Conservation (phyloP, 2,888 invertebrate genomes). For the Andrena haemorrhoa region DNA sequence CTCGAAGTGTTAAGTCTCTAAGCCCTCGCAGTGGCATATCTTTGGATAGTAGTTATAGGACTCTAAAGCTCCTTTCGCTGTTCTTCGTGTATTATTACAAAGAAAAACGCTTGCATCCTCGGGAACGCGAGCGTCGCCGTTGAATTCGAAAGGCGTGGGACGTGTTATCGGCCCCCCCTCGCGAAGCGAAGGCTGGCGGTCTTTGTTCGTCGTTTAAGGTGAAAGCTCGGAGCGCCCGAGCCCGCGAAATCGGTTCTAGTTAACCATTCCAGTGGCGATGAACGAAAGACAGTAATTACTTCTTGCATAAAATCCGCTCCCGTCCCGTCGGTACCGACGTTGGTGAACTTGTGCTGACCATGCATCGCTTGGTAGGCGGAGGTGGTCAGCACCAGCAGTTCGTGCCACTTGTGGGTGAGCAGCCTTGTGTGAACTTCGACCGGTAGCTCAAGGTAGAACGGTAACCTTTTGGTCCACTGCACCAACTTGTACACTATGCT, state of each 20-base stretch:
- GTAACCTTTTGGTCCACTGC: conserved; percentile 99
- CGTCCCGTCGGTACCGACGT: conserved; percentile 84
- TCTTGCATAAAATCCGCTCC: conserved; percentile 95
- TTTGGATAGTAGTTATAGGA: too few relatives aligned
- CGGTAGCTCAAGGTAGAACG: conserved; percentile 98
- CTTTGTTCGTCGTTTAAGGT: conserved; percentile 13
- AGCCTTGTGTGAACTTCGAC: conserved; percentile 98
- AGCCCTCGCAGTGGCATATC: too few relatives aligned
- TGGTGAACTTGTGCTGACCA: conserved; percentile 86
- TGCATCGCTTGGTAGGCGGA: conserved; percentile 97
- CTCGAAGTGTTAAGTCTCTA: too few relatives aligned
- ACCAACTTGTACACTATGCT: conserved; percentile 99
- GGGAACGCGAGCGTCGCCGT: too few relatives aligned
- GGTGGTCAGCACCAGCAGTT: conserved; percentile 96
- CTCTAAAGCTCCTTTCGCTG: too few relatives aligned
- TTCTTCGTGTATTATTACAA: too few relatives aligned
- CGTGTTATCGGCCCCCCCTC: background rate
- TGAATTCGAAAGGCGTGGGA: background rate
- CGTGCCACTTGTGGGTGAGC: conserved; percentile 99
- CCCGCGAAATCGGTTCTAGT: background rate
- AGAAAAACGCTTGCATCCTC: too few relatives aligned
- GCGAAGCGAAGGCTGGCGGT: background rate
- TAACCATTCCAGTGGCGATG: too few relatives aligned
- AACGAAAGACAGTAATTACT: conserved; percentile 85
- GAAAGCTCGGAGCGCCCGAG: conserved; percentile 37